Percentiles rank a stretch among this genome's conserved stretches.
Evolutionary conservation across 2,888 invertebrate species (phyloP).

Genomic region (Euzophera pinguis): DNA sequence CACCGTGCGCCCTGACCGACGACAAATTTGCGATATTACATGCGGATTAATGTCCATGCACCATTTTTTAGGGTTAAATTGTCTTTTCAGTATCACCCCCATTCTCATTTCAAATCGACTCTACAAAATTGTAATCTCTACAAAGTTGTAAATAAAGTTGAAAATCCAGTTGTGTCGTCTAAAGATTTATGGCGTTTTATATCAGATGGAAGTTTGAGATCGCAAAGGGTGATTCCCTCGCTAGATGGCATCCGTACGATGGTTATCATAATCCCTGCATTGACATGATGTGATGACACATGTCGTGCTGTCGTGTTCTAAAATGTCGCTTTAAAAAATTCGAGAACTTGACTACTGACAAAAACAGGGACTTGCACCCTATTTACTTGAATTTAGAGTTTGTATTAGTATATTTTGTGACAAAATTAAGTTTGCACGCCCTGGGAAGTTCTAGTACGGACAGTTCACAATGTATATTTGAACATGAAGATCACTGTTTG

Average conservation of each 20-base stretch:
- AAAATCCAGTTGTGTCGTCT: conserved; percentile 22
- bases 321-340: conserved; percentile 68
- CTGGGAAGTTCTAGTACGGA: conserved; percentile 60
- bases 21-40: conserved; percentile 80
- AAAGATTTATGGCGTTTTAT: conserved; percentile 41
- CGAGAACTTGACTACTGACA: conserved; percentile 17
- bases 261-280: conserved; percentile 79
- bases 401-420: conserved; percentile 22
- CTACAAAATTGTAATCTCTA: conserved; percentile 30
- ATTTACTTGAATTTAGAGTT: conserved; percentile 34
- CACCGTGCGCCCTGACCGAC: conserved; percentile 54
- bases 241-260: conserved; percentile 76
- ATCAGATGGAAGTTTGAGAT: conserved; percentile 51
- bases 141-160: conserved; percentile 23
- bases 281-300: conserved; percentile 80
- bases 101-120: conserved; percentile 26
- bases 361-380: conserved; percentile 27
- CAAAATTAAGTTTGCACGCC: conserved; percentile 30
- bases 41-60: conserved; percentile 76
- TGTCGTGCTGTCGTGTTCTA: conserved; percentile 73
- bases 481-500: conserved; percentile 60
- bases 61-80: conserved; percentile 79
- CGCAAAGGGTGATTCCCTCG: conserved; percentile 75
- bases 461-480: conserved; percentile 72
- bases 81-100: conserved; percentile 71